Base-by-base conservation (phyloP, 1,140 invertebrate species). In the Zaprionus inermis region DNA sequence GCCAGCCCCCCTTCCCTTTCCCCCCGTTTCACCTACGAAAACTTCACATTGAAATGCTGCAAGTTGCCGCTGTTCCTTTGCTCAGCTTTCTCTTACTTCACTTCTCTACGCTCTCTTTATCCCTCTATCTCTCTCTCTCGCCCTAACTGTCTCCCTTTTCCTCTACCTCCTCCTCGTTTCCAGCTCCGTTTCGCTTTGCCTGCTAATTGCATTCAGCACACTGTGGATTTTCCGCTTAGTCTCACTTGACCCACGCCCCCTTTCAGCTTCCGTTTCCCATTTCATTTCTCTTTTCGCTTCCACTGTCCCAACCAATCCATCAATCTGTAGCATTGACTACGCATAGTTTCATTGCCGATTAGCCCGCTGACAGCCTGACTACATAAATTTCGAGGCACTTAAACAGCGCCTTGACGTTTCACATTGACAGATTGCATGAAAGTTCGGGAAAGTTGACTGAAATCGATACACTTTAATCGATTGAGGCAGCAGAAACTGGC, bases 331-430 rank as follows among this genome's bases (percentile, higher is more conserved):
- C 36, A 36, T 51, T 11, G 20, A 66, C 30, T 49, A 34, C 56
- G 46, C 73, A 72, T 61, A 59, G 60, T 64, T 54, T 75, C 32
- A 54, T 58, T 75, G 73, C 22, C 59, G 36, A 66, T 66, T 66
- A 66, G 70, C 61, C 36, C 52, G n/a, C 38, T 49, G 68, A 64
- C 68, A 75, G 72, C 34, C 58, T 16, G 14, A 38, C n/a, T 36
- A 68, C 60, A 68, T 67, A 28, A 71, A 71, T 54, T 55, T 24
- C 70, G 52, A 18, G 36, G 14, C 34, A 55, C 66, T 70, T 74
- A 58, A 67, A 67, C 67, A 67, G 56, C 55, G 51, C 56, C n/a
- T 44, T 67, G 70, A 67, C 64, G 36, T 59, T 44, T 36, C 32
- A 72, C 63, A 67, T 72, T 72, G 70, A 72, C 54, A 38, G 64